Base-by-base conservation (phyloP, 1,140 invertebrate genomes). In the Leptestheria dahalacensis region DNA sequence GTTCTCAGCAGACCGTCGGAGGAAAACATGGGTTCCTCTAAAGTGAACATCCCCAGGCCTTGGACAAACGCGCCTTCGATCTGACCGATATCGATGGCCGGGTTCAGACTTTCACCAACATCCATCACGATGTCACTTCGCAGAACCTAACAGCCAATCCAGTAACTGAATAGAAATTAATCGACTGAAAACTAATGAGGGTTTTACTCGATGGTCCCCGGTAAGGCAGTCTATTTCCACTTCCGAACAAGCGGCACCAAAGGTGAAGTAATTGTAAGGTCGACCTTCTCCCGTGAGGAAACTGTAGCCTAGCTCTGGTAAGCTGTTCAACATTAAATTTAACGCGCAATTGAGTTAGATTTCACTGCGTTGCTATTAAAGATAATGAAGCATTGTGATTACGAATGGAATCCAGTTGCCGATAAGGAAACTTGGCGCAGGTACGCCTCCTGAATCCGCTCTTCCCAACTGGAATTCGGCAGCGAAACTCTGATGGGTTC, bases 41-140 rank as follows among this genome's bases (percentile, higher is more conserved):
- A 74, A 1, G 88, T 88, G 67, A 88, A 95, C 47, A 96, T 69
- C 2, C 93, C 92, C 67, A 92, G 90, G 0, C 92, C 92, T 78
- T 96, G 93, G 64, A 88, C 79, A 66, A 94, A 96, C 0, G 78
- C 93, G 28, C 93, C 93, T 76, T 97, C 93, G 24, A 97, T 83
- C 75, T 97, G 93, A 0, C 92, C 93, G 67, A 97, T 88, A 66
- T 97, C 93, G 65, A 97, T 92, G 0, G 91, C 91, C 24, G 92
- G 92, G 75, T 97, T 97, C 26, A 97, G 72, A 74, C 89, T 94
- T 60, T 88, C 81, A 20, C 86, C 86, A 55, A 96, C 76, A 74
- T 97, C 93, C 92, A 96, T 96, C 0, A 97, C 89, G 65, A 97
- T 96, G 66, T 97, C 88, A 2, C 86, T 88, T 68, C 83, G 78